Evolutionary conservation across 1,140 invertebrate genomes (phyloP).

Genomic region (Gonatopus flavifemur): DNA sequence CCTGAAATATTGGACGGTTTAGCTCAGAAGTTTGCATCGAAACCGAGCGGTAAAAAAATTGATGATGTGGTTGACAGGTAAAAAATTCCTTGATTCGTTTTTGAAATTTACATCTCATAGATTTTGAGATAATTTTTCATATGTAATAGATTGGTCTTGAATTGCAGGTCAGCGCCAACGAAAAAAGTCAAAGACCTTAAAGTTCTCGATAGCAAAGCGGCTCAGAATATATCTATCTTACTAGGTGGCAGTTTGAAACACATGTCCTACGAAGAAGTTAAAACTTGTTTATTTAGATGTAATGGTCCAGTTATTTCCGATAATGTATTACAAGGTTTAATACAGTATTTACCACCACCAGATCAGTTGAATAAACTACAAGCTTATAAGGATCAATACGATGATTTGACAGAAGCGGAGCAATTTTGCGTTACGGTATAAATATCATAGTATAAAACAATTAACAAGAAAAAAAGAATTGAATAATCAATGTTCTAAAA

Average conservation of each 20-base stretch:
- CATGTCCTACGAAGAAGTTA: slow-evolving; percentile 83
- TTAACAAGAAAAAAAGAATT: too few species aligned
- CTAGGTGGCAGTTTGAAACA: slow-evolving; percentile 88
- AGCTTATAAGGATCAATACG: slow-evolving; percentile 74
- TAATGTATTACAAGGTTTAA: slow-evolving; percentile 80
- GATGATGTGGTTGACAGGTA: slow-evolving; percentile 75
- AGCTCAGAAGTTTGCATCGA: slow-evolving; percentile 85
- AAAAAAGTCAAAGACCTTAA: slow-evolving; percentile 91
- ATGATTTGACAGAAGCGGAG: slow-evolving; percentile 89
- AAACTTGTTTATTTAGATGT: slow-evolving; percentile 79
- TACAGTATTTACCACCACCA: slow-evolving; percentile 85
- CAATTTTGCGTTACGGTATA: slow-evolving; percentile 90
- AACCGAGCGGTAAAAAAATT: slow-evolving; percentile 72
- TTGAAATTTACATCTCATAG: slow-evolving; percentile 1
- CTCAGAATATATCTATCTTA: slow-evolving; percentile 94
- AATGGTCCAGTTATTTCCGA: slow-evolving; percentile 82
- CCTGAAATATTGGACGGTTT: slow-evolving; percentile 83
- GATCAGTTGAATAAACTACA: slow-evolving; percentile 85
- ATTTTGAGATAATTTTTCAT: slow-evolving; percentile 4
- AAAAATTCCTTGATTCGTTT: slow-evolving; percentile 10
- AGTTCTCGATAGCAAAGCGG: slow-evolving; percentile 89
- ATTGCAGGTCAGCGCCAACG: slow-evolving; percentile 62
- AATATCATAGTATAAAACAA: background rate
- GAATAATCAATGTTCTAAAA: background rate
- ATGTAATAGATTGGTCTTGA: slow-evolving; percentile 5